Evolutionary conservation across 2,113 vertebrate genomes (phyloP), one percentile per base, ranked within the genome.

Genomic region (Psilopogon haemacephalus): DNA sequence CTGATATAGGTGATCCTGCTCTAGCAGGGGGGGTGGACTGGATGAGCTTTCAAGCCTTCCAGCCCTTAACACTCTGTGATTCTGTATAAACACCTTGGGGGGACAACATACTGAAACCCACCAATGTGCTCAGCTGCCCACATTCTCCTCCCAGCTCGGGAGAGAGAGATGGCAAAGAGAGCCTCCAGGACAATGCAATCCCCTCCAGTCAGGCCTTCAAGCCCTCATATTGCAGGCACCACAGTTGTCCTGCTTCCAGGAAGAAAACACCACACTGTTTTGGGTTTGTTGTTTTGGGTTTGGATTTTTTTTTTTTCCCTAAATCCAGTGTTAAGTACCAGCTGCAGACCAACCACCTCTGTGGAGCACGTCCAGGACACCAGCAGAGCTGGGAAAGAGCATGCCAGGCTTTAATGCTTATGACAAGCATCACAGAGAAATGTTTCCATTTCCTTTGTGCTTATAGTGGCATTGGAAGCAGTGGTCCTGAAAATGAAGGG

Each of bases 371-470:
- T 52, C 58, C 75, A 91, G 48, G 75, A 80, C 52, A 77, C 64
- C 72, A 64, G 78, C 75, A 54, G 89, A 89, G 82, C 50, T 28
- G n/a, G 37, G 59, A 50, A 90, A 55, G 37, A 76, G 33, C 1
- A 0, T 5, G 3, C 77, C 60, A 60, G 72, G 84, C 71, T 80
- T 79, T 79, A 80, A 37, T 83, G 55, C 91, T 48, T 48, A 68
- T 91, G 60, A 85, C 91, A 96, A 77, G 84, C 69, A 64, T 18
- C 6, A 2, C 23, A 0, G 9, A 85, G 59, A 75, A 91, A 88
- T 91, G 91, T 83, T 94, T 81, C 69, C 15, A 83, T 93, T 94
- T 94, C 89, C 84, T 89, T 80, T 74, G 50, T 72, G 7, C 46
- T 85, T 56, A 14, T 21, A 56, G 12, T 56, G 60, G 38, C 50